Evolutionary conservation across 2,113 vertebrate species (phyloP).

Genomic region (Salvelinus namaycush): DNA sequence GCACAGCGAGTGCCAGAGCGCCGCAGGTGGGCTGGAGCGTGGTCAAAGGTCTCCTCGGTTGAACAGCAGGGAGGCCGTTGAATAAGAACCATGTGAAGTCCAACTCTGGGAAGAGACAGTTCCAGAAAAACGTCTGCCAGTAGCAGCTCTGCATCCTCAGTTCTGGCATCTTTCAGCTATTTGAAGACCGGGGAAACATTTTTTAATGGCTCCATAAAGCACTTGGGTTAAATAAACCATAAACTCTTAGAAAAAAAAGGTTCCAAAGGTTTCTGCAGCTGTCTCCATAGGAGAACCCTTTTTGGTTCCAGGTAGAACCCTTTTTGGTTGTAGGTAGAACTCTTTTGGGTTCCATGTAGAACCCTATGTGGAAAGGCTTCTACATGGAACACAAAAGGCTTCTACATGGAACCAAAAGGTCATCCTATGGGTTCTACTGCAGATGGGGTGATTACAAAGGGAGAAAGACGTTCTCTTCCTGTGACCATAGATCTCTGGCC

Average conservation of each 20-base stretch:
- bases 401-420: no score
- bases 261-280: background rate
- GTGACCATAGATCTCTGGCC: background rate
- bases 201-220: slow-evolving; percentile 24
- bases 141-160: slow-evolving; percentile 34
- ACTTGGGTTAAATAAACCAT: slow-evolving; percentile 2
- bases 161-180: slow-evolving; percentile 27
- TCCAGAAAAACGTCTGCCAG: slow-evolving; percentile 49
- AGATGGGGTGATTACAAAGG: background rate
- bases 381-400: no score
- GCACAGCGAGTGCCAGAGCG: slow-evolving; percentile 51
- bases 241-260: no score
- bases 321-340: no score
- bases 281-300: no score
- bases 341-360: no score
- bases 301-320: no score
- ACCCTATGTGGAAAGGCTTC: no score
- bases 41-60: slow-evolving; percentile 59
- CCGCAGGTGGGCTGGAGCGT: slow-evolving; percentile 69
- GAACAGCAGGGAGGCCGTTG: slow-evolving; percentile 39
- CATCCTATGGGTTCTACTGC: no score
- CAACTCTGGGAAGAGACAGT: slow-evolving; percentile 37
- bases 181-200: slow-evolving; percentile 8
- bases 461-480: background rate
- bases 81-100: slow-evolving; percentile 59